phyloP scores from a whole-genome alignment of 2,797 vertebrate species.

The Phrynocephalus forsythii region DNA sequence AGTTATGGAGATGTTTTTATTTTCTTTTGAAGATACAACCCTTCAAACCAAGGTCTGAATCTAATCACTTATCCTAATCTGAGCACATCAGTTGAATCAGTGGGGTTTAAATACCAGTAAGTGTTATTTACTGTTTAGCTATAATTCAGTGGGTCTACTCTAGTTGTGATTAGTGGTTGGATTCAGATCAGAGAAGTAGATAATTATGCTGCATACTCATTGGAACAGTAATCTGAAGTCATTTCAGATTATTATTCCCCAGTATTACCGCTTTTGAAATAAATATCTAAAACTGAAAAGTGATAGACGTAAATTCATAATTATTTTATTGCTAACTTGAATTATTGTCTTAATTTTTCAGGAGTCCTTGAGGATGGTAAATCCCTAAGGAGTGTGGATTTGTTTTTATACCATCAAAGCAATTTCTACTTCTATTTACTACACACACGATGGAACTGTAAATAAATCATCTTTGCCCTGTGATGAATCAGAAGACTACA shows the following conservation, averaged over 20 bases:
- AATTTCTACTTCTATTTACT: slow-evolving; percentile 76
- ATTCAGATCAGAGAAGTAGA: too few species aligned
- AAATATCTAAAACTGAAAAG: not conserved
- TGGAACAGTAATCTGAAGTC: not conserved
- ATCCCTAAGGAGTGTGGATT: slow-evolving; percentile 78
- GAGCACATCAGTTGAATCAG: too few species aligned
- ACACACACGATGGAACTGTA: slow-evolving; percentile 83
- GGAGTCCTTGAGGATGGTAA: slow-evolving; percentile 81
- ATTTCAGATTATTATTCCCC: not conserved
- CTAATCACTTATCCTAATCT: too few species aligned
- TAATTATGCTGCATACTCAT: not conserved
- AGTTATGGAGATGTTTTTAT: not conserved
- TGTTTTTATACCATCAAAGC: slow-evolving; percentile 73
- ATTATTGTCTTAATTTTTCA: slow-evolving; percentile 67
- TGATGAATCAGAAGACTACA: slow-evolving; percentile 87
- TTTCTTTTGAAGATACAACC: not conserved
- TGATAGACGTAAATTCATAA: slow-evolving; percentile 24
- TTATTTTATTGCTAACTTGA: slow-evolving; percentile 44
- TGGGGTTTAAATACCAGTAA: too few species aligned
- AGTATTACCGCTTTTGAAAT: not conserved
- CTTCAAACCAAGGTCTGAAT: not conserved
- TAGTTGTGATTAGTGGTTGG: too few species aligned
- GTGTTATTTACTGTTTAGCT: too few species aligned
- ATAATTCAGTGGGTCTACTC: too few species aligned
- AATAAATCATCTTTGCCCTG: slow-evolving; percentile 84